Base-by-base conservation (phyloP, 53 echinoderm and acorn worm species). In the Crossaster papposus region DNA sequence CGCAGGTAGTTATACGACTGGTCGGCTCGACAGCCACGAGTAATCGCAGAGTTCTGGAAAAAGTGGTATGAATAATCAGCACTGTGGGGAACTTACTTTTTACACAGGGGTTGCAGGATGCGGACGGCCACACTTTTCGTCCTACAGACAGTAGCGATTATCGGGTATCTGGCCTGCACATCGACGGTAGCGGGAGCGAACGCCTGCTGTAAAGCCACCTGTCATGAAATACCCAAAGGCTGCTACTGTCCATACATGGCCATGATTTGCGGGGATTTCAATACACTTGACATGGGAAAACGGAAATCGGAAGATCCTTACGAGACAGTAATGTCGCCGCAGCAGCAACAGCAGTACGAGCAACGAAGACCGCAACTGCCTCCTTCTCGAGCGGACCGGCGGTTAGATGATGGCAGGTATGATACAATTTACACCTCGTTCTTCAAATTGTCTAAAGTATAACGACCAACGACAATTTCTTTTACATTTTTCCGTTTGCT, bases 241-340 rank as follows among this genome's bases (percentile, higher is more conserved):
- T 87, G 87, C 77, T 0, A 38, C 77, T 87, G 87, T 24, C 87
- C 87, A 55, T 87, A 31, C 76, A 87, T 62, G 77, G 36, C 87
- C 1, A 24, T 58, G 22, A 24, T 87, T 77, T 87, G 87, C 64
- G 77, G 76, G 87, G 77, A 77, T 3, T 36, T 87, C 24, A 77
- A 87, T 64, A 58, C 87, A 87, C 87, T 87, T 58, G 62, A 77
- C 36, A 87, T 87, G 87, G 87, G 87, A 58, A 87, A 87, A 77
- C 58, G 87, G 58, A 75, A 77, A 36, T 34, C 77, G 75, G 76
- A 76, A 6, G 85, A 87, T 77, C 63, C 55, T 26, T 87, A 62
- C 87, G 20, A 76, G 87, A 87, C 11, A 72, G 36, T 53, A 36
- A 62, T 22, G 77, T 32, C 75, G 74, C 28, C 85, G 55, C 87